Conservation (phyloP, 2,797 vertebrate genomes). For the Carduelis carduelis region DNA sequence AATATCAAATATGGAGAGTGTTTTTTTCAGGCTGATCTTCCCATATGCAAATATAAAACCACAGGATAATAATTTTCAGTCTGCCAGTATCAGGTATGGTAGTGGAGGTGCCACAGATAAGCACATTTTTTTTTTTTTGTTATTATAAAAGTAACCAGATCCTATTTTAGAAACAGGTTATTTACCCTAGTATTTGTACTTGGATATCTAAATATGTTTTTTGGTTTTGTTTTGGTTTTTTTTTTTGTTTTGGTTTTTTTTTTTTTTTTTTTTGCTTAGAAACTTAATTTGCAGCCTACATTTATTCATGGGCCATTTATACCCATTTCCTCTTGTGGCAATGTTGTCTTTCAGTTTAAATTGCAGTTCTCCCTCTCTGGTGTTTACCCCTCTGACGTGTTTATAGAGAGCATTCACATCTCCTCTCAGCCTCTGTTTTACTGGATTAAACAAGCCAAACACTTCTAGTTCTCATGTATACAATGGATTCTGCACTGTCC, state of each 20-base stretch:
- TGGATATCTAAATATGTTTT: neutral
- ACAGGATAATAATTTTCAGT: neutral
- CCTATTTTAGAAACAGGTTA: neutral
- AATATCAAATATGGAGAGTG: neutral
- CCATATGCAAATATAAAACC: neutral
- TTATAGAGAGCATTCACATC: neutral
- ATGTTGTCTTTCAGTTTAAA: constrained; percentile 10
- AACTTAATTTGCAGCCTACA: neutral
- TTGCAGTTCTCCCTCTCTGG: neutral
- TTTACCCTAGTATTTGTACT: neutral
- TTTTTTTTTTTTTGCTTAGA: neutral
- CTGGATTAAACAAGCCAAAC: neutral
- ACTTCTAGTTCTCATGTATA: neutral
- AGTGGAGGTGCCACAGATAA: neutral
- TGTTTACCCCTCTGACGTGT: neutral
- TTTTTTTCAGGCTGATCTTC: neutral
- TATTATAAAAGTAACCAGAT: neutral
- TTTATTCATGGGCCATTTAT: constrained; percentile 32
- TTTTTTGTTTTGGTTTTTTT: too few species aligned
- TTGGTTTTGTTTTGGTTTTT: too few species aligned
- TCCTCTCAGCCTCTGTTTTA: neutral
- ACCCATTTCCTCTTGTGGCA: neutral
- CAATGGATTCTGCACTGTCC: neutral
- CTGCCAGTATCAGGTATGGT: neutral
- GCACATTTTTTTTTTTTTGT: neutral